phyloP scores from a whole-genome alignment of 2,888 invertebrate genomes.

The Protonemura montana region DNA sequence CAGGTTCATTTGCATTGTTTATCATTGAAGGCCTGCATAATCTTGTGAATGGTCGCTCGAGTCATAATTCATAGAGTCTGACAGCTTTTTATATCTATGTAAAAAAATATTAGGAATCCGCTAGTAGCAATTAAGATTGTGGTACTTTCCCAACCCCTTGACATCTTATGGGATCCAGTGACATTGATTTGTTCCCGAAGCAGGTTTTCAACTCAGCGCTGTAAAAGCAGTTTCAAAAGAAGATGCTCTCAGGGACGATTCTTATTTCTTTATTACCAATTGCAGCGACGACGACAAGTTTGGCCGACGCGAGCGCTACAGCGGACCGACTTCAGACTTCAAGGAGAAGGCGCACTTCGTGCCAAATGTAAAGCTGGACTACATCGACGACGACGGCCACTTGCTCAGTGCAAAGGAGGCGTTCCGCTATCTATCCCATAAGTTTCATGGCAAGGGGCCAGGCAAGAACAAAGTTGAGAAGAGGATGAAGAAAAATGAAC shows the following conservation, averaged over 20 bases:
- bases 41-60: too few relatives aligned
- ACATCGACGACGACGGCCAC: conserved; percentile 96
- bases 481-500: conserved; percentile 90
- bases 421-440: conserved; percentile 91
- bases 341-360: conserved; percentile 90
- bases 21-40: too few relatives aligned
- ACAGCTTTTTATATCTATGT: too few relatives aligned
- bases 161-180: too few relatives aligned
- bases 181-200: too few relatives aligned
- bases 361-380: conserved; percentile 94
- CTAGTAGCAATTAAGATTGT: too few relatives aligned
- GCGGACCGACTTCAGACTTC: conserved; percentile 89
- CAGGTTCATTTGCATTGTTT: too few relatives aligned
- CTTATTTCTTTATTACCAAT: conserved; percentile 5
- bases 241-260: neutral
- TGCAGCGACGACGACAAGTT: conserved; percentile 80
- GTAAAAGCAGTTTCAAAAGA: too few relatives aligned
- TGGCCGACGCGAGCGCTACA: conserved; percentile 74
- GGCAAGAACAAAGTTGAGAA: conserved; percentile 99
- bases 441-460: conserved; percentile 99
- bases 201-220: too few relatives aligned
- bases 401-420: conserved; percentile 95
- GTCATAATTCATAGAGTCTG: too few relatives aligned
- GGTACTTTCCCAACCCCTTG: too few relatives aligned
- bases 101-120: too few relatives aligned